Percentiles rank a stretch among this genome's conserved stretches.
Evolutionary conservation across 2,797 vertebrate species (phyloP).

Genomic region (Darevskia mixta): DNA sequence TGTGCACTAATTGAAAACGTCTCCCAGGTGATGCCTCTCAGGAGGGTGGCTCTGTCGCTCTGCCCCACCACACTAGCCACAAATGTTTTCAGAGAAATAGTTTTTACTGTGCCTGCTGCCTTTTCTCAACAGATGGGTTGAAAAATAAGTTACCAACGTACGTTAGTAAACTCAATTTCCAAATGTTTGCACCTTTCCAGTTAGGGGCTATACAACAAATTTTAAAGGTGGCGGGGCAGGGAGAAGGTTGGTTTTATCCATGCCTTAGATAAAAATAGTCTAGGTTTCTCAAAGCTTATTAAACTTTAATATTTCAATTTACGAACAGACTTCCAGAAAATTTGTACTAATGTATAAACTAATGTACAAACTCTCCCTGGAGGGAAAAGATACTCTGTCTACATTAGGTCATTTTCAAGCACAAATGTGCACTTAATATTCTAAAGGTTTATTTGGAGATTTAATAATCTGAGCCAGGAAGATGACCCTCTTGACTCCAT

Average conservation of each 20-base stretch:
- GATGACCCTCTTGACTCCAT: not conserved
- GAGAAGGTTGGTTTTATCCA: not conserved
- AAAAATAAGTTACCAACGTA: not conserved
- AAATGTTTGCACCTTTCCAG: not conserved
- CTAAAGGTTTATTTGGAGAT: not conserved
- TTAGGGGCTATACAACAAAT: not conserved
- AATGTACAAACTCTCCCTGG: slow-evolving; percentile 29
- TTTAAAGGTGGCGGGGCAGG: not conserved
- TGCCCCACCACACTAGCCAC: no score
- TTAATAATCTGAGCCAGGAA: not conserved
- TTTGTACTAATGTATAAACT: slow-evolving; percentile 35
- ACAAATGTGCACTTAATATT: not conserved
- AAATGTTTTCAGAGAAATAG: not conserved
- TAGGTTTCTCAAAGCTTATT: slow-evolving; percentile 36
- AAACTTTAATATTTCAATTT: slow-evolving; percentile 51
- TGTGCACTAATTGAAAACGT: no score
- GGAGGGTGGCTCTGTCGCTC: no score
- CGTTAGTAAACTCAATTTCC: not conserved
- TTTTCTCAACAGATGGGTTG: not conserved
- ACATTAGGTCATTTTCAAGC: slow-evolving; percentile 13
- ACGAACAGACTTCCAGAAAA: slow-evolving; percentile 21
- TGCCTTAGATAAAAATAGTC: slow-evolving; percentile 11
- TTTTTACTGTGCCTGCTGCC: not conserved
- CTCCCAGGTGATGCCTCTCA: no score
- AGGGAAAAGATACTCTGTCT: not conserved